Conservation (phyloP, 1,140 invertebrate genomes). For the Periplaneta americana region DNA sequence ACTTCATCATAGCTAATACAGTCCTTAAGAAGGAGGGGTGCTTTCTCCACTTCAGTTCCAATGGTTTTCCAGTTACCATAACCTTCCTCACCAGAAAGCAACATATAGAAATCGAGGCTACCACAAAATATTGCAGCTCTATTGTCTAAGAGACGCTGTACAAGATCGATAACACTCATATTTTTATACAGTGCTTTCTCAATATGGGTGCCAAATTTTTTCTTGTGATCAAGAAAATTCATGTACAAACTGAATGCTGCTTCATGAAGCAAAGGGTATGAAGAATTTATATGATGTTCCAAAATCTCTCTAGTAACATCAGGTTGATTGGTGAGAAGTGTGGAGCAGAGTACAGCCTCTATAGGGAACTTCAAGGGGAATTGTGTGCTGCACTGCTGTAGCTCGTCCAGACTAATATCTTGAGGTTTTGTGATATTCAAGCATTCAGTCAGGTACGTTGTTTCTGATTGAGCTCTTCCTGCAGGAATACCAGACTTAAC, state of each 20-base stretch:
- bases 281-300: constrained; percentile 41
- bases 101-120: constrained; percentile 40
- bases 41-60: constrained; percentile 39
- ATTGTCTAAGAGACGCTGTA: constrained; percentile 49
- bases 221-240: constrained; percentile 36
- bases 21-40: constrained; percentile 33
- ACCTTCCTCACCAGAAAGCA: constrained; percentile 43
- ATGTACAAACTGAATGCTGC: constrained; percentile 37
- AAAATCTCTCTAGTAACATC: constrained; percentile 29
- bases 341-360: constrained; percentile 30
- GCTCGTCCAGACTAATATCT: constrained; percentile 28
- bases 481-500: too few relatives aligned
- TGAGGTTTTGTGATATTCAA: neutral
- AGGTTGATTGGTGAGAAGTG: constrained; percentile 27
- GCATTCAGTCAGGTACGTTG: neutral
- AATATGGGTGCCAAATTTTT: constrained; percentile 42
- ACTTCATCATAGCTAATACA: constrained; percentile 53
- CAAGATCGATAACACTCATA: constrained; percentile 46
- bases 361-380: constrained; percentile 41
- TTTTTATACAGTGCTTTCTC: constrained; percentile 48
- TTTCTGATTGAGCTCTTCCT: neutral
- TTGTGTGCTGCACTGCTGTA: constrained; percentile 37
- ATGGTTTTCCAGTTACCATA: constrained; percentile 43
- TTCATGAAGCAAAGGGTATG: constrained; percentile 43
- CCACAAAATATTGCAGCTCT: constrained; percentile 47